Evolutionary conservation across 2,888 invertebrate species (phyloP), one percentile per base, ranked within the genome.

Genomic region (Platynereis dumerilii): DNA sequence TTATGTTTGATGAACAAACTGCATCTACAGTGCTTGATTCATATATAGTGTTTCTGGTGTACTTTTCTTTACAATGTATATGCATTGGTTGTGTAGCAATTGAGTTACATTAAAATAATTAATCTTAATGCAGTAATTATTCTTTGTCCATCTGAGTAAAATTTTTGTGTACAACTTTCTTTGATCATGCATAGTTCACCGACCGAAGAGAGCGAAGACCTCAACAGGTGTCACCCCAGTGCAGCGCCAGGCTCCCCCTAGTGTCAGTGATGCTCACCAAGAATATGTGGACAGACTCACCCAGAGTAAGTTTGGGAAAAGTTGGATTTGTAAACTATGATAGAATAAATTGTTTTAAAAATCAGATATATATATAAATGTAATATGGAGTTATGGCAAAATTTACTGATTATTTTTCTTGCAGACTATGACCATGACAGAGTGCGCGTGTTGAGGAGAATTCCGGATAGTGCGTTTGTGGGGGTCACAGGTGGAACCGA

Each of bases 401-500:
- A 52, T 20, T 20, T 22, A 28, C 22, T 15, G 7, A 29, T 12
- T 22, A 39, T 12, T 22, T 5, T 24, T 34, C 28, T 60, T 60
- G 1, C 56, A 65, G 65, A 34, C 3, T 65, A 65, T 57, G 65
- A 65, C 29, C 56, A 53, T 44, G 66, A 66, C 27, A 68, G 77
- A 24, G 69, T 64, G 15, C 68, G 79, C 54, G 77, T 81, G 22
- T 70, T 73, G 28, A 72, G 67, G 17, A 67, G 75, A 53, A 77
- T 80, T 12, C 80, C 81, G 0, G 65, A 69, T n/a, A 71, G 73
- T 28, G 74, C 75, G 29, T 81, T 76, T 65, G 72, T 81, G n/a
- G 71, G 75, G 20, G 76, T 76, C 2, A 78, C 79, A 17, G 73
- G 74, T 34, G 69, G 74, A 28, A 68, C 67, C 28, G 77, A 78